phyloP scores from a whole-genome alignment of 2,888 invertebrate genomes.

The Eurytoma californica region DNA sequence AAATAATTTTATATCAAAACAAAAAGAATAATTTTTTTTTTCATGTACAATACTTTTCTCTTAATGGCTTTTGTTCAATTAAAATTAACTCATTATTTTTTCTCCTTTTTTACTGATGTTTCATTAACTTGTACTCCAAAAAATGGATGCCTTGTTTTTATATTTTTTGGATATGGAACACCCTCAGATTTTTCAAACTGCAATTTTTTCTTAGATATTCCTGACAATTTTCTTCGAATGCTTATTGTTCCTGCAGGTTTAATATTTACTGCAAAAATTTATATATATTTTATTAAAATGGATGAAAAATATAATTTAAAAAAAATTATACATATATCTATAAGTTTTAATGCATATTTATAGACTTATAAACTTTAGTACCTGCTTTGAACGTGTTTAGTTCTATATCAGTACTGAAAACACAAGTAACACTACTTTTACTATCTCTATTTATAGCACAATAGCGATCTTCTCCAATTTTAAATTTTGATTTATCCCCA shows the following conservation, averaged over 20 bases:
- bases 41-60: too few relatives aligned
- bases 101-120: conserved; percentile 28
- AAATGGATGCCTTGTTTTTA: conserved; percentile 59
- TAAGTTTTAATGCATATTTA: background rate
- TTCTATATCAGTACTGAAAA: conserved; percentile 45
- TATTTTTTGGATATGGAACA: conserved; percentile 58
- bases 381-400: conserved; percentile 41
- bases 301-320: conserved; percentile 16
- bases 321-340: background rate
- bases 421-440: conserved; percentile 56
- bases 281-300: conserved; percentile 2
- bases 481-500: conserved; percentile 57
- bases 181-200: conserved; percentile 29
- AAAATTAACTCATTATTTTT: background rate
- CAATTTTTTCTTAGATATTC: conserved; percentile 38
- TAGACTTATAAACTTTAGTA: conserved; percentile 22
- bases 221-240: conserved; percentile 57
- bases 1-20: too few relatives aligned
- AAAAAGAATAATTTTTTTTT: too few relatives aligned
- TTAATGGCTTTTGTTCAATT: too few relatives aligned
- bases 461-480: conserved; percentile 56
- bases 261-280: conserved; percentile 55
- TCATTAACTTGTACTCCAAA: conserved; percentile 51
- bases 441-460: conserved; percentile 51
- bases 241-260: conserved; percentile 55